phyloP scores from a whole-genome alignment of 1,140 invertebrate species.

The Halyomorpha halys region DNA sequence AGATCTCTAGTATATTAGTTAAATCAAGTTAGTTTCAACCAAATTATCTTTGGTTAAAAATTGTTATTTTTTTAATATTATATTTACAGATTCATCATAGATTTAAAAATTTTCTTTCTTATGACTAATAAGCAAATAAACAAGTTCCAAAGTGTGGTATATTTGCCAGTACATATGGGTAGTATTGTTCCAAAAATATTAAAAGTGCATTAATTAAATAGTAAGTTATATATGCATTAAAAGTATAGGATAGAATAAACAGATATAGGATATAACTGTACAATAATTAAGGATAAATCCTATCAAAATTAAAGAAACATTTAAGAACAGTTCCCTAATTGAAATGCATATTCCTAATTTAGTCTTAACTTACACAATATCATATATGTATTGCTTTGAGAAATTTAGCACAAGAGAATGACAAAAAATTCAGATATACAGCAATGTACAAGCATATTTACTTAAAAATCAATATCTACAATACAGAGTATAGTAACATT shows the following conservation, averaged over 20 bases:
- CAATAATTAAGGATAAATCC: not conserved
- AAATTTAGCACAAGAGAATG: constrained; percentile 1
- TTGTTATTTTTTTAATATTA: too few relatives aligned
- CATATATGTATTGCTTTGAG: constrained; percentile 13
- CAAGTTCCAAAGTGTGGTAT: too few relatives aligned
- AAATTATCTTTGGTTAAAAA: too few relatives aligned
- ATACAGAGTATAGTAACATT: not conserved
- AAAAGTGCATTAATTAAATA: not conserved
- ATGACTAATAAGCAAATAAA: too few relatives aligned
- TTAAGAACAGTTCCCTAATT: not conserved
- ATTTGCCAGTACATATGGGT: too few relatives aligned
- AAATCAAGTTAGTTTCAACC: too few relatives aligned
- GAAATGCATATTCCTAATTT: not conserved
- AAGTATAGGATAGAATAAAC: not conserved
- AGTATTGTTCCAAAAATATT: not conserved
- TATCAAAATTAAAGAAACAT: not conserved
- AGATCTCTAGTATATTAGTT: too few relatives aligned
- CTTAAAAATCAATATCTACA: not conserved
- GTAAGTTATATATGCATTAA: not conserved
- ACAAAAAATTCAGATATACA: constrained; percentile 5
- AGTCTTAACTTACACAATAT: constrained; percentile 1
- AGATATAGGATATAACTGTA: not conserved
- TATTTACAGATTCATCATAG: too few relatives aligned
- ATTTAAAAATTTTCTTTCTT: too few relatives aligned
- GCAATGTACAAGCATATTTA: constrained; percentile 13